Evolutionary conservation across 2,113 vertebrate species (phyloP), one percentile per base, ranked within the genome.

Genomic region (Laterallus jamaicensis): DNA sequence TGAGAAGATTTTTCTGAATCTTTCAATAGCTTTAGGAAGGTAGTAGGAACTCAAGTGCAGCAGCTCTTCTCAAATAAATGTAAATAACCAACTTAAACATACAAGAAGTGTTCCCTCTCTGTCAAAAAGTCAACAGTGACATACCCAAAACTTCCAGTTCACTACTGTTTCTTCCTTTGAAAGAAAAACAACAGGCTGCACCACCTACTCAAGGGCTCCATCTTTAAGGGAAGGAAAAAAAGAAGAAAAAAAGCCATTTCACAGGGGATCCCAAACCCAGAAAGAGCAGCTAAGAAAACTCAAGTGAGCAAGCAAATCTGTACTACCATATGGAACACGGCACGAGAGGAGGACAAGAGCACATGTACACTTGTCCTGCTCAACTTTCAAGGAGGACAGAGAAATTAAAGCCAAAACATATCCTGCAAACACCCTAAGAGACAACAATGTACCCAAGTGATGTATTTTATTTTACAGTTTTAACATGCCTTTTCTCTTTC

Each of bases 221-320:
- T 28, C 69, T 73, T 67, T 21, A 13, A 64, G 50, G 50, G 50
- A 22, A 47, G 22, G 50, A 52, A 52, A 52, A 25, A 44, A 40
- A 10, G 31, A 8, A 29, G 21, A 6, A 32, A 39, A 17, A 17
- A 32, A 73, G 7, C 14, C 35, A 82, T 58, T 89, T 82, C 64
- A 40, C 81, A 58, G 29, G 40, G 32, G 73, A 54, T n/a, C 67
- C 14, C 0, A 6, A 81, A 19, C 37, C 76, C 83, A 92, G 37
- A 86, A 93, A 47, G 58, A 66, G 40, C 80, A 88, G 35, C 63
- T 59, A 58, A 49, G 63, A 85, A 55, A 69, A 75, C 49, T 49
- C 31, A 95, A 83, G 60, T 60, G 90, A 92, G 73, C 91, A 95
- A 90, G 62, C 16, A 95, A 67, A 91, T 87, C 87, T 81, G 82